These are phyloP conservation scores for Neosilurus hyrtlii DNA, from an alignment of 2,797 vertebrate genomes.

Conservation along the genomic window DNA sequence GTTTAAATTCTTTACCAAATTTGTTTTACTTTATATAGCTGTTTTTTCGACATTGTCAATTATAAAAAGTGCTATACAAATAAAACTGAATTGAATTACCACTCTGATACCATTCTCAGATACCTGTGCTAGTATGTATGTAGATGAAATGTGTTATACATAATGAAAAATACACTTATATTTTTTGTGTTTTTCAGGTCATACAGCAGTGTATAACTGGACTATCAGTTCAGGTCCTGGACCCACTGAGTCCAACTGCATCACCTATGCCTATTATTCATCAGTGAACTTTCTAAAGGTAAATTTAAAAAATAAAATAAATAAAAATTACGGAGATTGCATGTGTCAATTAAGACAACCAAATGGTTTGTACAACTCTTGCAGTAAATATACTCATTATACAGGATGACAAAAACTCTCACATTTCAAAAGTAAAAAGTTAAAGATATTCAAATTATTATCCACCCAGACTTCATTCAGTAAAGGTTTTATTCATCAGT, in stretches of 20 bases:
- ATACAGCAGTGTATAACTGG: conserved; percentile 77
- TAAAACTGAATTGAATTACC: too few relatives aligned
- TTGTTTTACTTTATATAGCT: too few relatives aligned
- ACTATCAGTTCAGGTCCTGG: conserved; percentile 77
- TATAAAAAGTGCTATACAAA: too few relatives aligned
- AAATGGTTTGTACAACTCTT: background rate
- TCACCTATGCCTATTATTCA: conserved; percentile 67
- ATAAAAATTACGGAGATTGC: background rate
- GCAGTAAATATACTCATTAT: background rate
- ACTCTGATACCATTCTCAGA: background rate
- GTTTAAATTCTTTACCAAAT: too few relatives aligned
- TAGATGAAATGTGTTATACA: background rate
- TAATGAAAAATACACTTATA: background rate
- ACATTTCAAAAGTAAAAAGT: too few relatives aligned
- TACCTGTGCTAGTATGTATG: too few relatives aligned
- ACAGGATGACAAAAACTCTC: too few relatives aligned
- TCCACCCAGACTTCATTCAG: too few relatives aligned
- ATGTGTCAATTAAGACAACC: background rate
- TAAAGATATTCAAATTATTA: too few relatives aligned
- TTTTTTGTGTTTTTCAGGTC: conserved; percentile 61
- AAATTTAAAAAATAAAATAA: conserved; percentile 48
- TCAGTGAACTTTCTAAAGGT: conserved; percentile 78
- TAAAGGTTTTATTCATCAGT: too few relatives aligned
- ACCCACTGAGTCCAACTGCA: conserved; percentile 76
- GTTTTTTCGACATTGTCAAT: too few relatives aligned